Base-by-base conservation (phyloP, 2,888 invertebrate genomes). In the Fragum sueziense region DNA sequence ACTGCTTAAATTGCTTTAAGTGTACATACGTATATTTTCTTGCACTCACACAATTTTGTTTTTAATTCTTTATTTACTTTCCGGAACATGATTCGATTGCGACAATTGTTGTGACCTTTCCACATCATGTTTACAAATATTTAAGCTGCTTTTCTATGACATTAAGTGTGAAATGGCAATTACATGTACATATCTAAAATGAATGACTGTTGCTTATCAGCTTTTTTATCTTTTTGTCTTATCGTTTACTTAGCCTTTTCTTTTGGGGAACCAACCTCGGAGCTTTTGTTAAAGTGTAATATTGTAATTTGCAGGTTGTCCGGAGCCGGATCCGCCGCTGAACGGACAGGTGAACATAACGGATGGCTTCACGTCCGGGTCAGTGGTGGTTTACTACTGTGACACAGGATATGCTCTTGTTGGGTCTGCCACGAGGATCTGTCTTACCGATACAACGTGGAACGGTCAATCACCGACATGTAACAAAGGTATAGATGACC, bases 281-380 rank as follows among this genome's bases (percentile, higher is more conserved):
- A n/a, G n/a, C n/a, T n/a, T n/a, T n/a, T n/a, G n/a, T n/a, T n/a
- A n/a, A n/a, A n/a, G n/a, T n/a, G n/a, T n/a, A n/a, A n/a, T n/a
- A n/a, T n/a, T 6, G n/a, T 47, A 2, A 47, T 54, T 62, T 62
- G 20, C 37, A 75, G 70, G 70, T 17, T 75, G 75, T 33, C 29
- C 70, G 3, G 29, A 27, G 11, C 70, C 70, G 14, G 37, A 61
- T 11, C 62, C 70, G 20, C 75, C 75, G 27, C 1, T 22, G 14
- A 75, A 75, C 31, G 75, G 75, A 20, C 41, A 70, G 3, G 75
- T 75, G 34, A 75, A 75, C 52, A 54, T 61, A 25, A 20, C 75
- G n/a, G 27, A 61, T 11, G 51, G 62, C 3, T 61, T 52, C 33
- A 29, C 70, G 0, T 52, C 70, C 20, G 75, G 75, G 7, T 47